phyloP scores from a whole-genome alignment of 2,797 vertebrate genomes.

The Hydrocynus forskahlii region DNA sequence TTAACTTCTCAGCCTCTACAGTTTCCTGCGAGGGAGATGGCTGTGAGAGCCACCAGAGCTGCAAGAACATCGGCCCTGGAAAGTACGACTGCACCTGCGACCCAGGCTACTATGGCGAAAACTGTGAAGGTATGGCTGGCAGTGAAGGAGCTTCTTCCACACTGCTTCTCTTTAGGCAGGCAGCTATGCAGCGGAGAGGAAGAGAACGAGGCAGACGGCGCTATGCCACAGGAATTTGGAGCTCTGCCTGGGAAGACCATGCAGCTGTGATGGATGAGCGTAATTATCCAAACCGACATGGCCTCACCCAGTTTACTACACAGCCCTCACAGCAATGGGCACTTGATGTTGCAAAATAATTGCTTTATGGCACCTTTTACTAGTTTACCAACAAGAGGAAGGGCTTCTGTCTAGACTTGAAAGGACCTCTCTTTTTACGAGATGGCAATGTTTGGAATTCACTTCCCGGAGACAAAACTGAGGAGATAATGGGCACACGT shows the following conservation, averaged over 20 bases:
- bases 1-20: constrained; percentile 25
- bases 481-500: constrained; percentile 62
- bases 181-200: constrained; percentile 61
- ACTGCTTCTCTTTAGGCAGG: constrained; percentile 51
- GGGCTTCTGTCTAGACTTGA: constrained; percentile 81
- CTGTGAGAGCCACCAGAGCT: constrained; percentile 74
- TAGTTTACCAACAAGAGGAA: constrained; percentile 82
- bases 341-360: constrained; percentile 78
- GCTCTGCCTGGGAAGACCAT: constrained; percentile 69
- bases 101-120: constrained; percentile 79
- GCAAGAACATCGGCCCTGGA: constrained; percentile 73
- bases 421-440: constrained; percentile 72
- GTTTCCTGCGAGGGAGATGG: constrained; percentile 71
- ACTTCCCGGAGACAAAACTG: constrained; percentile 70
- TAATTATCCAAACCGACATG: constrained; percentile 76
- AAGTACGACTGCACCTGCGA: constrained; percentile 80
- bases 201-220: constrained; percentile 45
- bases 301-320: constrained; percentile 74
- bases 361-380: constrained; percentile 78
- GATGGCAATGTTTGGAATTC: constrained; percentile 75
- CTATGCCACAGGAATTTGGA: constrained; percentile 78
- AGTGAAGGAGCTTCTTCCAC: constrained; percentile 54
- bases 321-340: constrained; percentile 61
- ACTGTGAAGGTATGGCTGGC: constrained; percentile 79
- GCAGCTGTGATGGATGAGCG: constrained; percentile 74